Percentiles rank a stretch among this genome's conserved stretches.
phyloP scores from a whole-genome alignment of 2,113 vertebrate species.

The Danionella cerebrum region DNA sequence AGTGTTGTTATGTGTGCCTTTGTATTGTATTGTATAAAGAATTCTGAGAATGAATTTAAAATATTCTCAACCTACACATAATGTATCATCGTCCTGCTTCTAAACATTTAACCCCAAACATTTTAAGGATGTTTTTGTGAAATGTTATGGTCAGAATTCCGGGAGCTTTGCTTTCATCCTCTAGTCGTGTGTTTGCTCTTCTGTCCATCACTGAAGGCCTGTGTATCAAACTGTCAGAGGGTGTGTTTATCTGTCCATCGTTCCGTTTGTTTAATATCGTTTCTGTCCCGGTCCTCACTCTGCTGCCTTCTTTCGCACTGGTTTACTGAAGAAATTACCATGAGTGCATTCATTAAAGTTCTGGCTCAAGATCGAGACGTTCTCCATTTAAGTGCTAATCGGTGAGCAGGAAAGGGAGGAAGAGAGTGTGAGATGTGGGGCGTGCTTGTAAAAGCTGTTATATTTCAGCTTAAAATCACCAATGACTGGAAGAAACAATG shows the following conservation, averaged over 20 bases:
- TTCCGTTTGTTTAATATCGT: constrained; percentile 23
- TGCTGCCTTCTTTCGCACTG: constrained; percentile 45
- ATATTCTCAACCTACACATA: too few species aligned
- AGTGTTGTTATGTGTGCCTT: too few species aligned
- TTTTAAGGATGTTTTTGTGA: too few species aligned
- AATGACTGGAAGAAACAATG: too few species aligned
- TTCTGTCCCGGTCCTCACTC: constrained; percentile 15
- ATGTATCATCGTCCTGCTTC: too few species aligned
- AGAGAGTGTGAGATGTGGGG: neutral
- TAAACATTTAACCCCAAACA: too few species aligned
- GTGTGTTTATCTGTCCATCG: constrained; percentile 21
- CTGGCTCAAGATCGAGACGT: neutral
- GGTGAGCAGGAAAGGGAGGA: neutral
- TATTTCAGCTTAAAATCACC: neutral
- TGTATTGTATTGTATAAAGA: too few species aligned
- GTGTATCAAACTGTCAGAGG: constrained; percentile 29
- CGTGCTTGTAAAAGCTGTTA: neutral
- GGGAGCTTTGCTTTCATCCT: too few species aligned
- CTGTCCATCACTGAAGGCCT: constrained; percentile 39
- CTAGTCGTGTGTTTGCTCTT: constrained; percentile 13
- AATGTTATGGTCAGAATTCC: too few species aligned
- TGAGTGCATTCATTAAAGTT: neutral
- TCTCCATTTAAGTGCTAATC: neutral
- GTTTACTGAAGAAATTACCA: constrained; percentile 41
- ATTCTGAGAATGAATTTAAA: too few species aligned